These are phyloP conservation scores for Caenorhabditis auriculariae DNA, from an alignment of 2,888 invertebrate genomes.

Conservation along the genomic window DNA sequence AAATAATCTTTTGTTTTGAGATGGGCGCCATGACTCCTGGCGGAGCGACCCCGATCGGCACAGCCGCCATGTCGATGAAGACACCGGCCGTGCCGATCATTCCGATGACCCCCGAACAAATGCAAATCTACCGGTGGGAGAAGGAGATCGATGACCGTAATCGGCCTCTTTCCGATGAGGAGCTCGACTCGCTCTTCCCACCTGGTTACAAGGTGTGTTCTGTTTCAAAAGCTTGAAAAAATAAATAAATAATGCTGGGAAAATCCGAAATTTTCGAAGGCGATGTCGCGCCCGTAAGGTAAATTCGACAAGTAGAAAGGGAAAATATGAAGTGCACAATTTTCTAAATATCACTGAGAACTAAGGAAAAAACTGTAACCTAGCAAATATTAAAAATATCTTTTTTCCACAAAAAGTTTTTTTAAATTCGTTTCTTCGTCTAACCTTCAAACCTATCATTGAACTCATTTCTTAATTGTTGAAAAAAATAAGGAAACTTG, in stretches of 20 bases:
- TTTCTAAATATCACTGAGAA: too few relatives aligned
- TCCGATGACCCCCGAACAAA: conserved; percentile 96
- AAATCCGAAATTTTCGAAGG: neutral
- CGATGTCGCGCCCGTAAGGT: too few relatives aligned
- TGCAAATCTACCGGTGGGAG: conserved; percentile 72
- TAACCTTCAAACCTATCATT: too few relatives aligned
- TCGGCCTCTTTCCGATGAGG: conserved; percentile 92
- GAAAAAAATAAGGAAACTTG: too few relatives aligned
- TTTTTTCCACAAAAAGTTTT: too few relatives aligned
- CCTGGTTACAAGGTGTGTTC: conserved; percentile 87
- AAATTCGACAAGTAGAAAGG: too few relatives aligned
- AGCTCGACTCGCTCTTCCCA: conserved; percentile 94
- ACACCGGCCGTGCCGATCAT: conserved; percentile 90
- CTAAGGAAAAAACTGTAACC: too few relatives aligned
- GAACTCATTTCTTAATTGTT: too few relatives aligned
- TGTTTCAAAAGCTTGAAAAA: neutral
- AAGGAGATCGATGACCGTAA: conserved; percentile 94
- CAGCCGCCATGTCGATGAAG: conserved; percentile 96
- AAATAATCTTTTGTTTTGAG: neutral
- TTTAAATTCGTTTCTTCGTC: too few relatives aligned
- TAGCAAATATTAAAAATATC: too few relatives aligned
- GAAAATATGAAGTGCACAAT: neutral
- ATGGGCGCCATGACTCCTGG: conserved; percentile 64
- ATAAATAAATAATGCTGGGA: too few relatives aligned
- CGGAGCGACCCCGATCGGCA: conserved; percentile 68